Percentiles rank a stretch among this genome's conserved stretches.
These are phyloP conservation scores for Triplophysa tibetana DNA, from an alignment of 2,113 vertebrate genomes.

Conservation along the genomic window DNA sequence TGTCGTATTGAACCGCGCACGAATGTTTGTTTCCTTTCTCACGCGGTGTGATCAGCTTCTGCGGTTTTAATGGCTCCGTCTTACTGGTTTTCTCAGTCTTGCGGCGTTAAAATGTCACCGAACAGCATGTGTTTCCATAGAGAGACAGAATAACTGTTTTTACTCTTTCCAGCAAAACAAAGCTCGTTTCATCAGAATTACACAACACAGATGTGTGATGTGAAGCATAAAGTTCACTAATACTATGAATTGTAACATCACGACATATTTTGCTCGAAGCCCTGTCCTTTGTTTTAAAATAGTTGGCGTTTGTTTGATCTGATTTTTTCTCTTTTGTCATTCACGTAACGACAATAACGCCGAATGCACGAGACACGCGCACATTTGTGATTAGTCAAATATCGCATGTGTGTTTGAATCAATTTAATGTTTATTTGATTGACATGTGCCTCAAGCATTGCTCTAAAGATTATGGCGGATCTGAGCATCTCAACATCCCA, in stretches of 20 bases:
- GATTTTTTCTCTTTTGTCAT: not conserved
- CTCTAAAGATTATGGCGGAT: slow-evolving; percentile 31
- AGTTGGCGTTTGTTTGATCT: no score
- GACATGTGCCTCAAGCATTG: not conserved
- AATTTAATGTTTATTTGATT: not conserved
- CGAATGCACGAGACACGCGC: not conserved
- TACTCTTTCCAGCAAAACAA: not conserved
- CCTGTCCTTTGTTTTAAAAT: not conserved
- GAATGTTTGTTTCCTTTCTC: not conserved
- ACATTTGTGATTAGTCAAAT: no score
- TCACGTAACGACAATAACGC: not conserved
- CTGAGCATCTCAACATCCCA: not conserved
- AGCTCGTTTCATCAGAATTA: not conserved
- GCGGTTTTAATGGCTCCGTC: not conserved
- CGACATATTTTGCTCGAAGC: not conserved
- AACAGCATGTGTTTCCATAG: slow-evolving; percentile 5
- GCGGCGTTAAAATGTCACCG: slow-evolving; percentile 14
- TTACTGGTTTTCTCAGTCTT: slow-evolving; percentile 5
- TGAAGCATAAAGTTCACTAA: not conserved
- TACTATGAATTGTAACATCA: not conserved
- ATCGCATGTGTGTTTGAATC: not conserved
- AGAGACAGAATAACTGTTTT: not conserved
- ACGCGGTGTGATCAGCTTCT: not conserved
- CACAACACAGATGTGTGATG: not conserved
- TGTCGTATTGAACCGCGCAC: not conserved